Base-by-base conservation (phyloP, 1,140 invertebrate genomes). In the Dendrolimus punctatus region DNA sequence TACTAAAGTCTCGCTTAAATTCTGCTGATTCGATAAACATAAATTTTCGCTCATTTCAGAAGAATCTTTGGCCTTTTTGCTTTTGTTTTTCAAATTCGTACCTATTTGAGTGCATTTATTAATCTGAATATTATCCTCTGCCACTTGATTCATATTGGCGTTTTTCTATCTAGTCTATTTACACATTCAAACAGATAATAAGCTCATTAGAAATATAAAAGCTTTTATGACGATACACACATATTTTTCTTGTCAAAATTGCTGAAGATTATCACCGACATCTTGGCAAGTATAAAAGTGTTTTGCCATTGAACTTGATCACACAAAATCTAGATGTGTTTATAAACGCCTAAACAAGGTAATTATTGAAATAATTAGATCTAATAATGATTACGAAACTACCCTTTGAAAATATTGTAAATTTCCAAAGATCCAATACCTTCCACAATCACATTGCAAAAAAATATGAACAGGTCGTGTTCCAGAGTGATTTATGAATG, bases 361-460 rank as follows among this genome's bases (percentile, higher is more conserved):
- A 63, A 64, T 36, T 61, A 62, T 50, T 54, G 68, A 70, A 76
- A 61, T 62, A 58, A 67, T 58, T 53, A 56, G 36, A 68, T 66
- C 64, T 58, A 62, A 71, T 57, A 56, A 64, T 62, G 66, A 55
- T 58, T 71, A 69, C 51, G 65, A 75, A 75, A 79, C 78, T 74
- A 77, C 62, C 70, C 66, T 55, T 67, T 66, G 64, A 67, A 72
- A 71, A 67, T 76, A 68, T 63, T 58, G 62, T 55, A 73, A 76
- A 73, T 73, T 73, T 79, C 62, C 57, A 53, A 71, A 53, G 70
- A 66, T 70, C 59, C 57, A 62, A 74, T 68, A 68, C 66, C 71
- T 77, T 76, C 74, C 70, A 78, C 78, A 79, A 80, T 80, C 79
- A 82, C 82, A 85, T 85, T 85, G 77, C 77, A 85, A 85, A 83